phyloP scores from a whole-genome alignment of 2,113 vertebrate species.

The Odobenus rosmarus region DNA sequence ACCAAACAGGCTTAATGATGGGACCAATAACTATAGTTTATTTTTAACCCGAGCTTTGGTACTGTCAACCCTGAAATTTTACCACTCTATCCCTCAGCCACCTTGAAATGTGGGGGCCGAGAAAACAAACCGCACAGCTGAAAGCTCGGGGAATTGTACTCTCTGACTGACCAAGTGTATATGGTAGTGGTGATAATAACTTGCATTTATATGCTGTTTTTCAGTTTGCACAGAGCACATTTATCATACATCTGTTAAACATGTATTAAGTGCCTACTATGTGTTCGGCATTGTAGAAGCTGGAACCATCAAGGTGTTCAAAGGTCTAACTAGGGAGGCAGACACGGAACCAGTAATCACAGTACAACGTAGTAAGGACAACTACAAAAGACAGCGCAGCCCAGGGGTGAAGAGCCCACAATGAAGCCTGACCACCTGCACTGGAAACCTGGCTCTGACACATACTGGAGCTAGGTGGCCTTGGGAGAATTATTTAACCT shows the following conservation, averaged over 20 bases:
- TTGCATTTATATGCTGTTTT: not conserved
- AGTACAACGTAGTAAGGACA: too few species aligned
- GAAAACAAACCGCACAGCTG: not conserved
- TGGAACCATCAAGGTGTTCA: not conserved
- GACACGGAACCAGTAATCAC: not conserved
- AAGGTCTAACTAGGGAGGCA: not conserved
- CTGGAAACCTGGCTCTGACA: not conserved
- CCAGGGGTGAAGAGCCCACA: not conserved
- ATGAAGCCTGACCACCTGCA: not conserved
- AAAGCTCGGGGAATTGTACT: not conserved
- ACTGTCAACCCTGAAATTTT: not conserved
- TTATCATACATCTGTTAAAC: not conserved
- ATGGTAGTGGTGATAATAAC: not conserved
- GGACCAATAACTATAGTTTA: not conserved
- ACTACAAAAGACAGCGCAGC: not conserved
- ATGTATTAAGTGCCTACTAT: not conserved
- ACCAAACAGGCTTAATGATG: not conserved
- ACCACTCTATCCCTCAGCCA: not conserved
- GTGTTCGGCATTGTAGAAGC: not conserved
- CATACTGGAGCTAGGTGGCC: not conserved
- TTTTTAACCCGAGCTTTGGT: not conserved
- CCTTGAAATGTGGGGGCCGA: not conserved
- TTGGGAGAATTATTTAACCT: not conserved
- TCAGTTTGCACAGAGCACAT: not conserved
- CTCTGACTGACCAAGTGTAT: not conserved